Percentiles rank a stretch among this genome's conserved stretches.
Evolutionary conservation across 2,113 vertebrate species (phyloP).

Genomic region (Lucifuga dentata): DNA sequence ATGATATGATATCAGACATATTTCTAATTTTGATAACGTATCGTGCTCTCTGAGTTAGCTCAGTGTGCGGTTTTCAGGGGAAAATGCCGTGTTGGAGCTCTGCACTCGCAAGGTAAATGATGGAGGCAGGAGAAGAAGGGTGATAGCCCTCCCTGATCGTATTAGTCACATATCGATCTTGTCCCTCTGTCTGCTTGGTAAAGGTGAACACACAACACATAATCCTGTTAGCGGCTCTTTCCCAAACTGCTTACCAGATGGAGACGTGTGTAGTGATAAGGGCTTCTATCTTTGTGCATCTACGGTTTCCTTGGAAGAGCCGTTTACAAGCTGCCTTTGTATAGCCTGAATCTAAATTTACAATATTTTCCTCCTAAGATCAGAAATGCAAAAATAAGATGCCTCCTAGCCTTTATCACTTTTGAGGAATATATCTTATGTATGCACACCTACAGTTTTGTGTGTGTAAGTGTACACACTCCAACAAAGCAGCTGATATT

Average conservation of each 20-base stretch:
- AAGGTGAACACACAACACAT: slow-evolving; percentile 65
- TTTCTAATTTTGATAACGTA: slow-evolving; percentile 48
- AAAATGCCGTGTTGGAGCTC: slow-evolving; percentile 27
- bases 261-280: slow-evolving; percentile 37
- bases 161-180: slow-evolving; percentile 79
- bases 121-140: slow-evolving; percentile 59
- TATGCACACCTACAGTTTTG: background rate
- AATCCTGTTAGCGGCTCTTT: slow-evolving; percentile 70
- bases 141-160: slow-evolving; percentile 66
- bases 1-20: slow-evolving; percentile 41
- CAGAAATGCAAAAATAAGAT: slow-evolving; percentile 23
- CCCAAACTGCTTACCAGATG: slow-evolving; percentile 45
- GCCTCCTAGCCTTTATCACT: slow-evolving; percentile 29
- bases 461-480: background rate
- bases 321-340: slow-evolving; percentile 29
- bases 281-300: slow-evolving; percentile 47
- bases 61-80: background rate
- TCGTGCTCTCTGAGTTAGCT: slow-evolving; percentile 30
- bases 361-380: background rate
- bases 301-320: slow-evolving; percentile 19
- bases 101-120: slow-evolving; percentile 44
- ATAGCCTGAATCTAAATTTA: slow-evolving; percentile 7
- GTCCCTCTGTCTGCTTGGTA: slow-evolving; percentile 52
- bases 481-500: background rate
- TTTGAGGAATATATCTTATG: slow-evolving; percentile 20